Base-by-base conservation (phyloP, 92 coral and sea anemone species). In the Scolanthus callimorphus region DNA sequence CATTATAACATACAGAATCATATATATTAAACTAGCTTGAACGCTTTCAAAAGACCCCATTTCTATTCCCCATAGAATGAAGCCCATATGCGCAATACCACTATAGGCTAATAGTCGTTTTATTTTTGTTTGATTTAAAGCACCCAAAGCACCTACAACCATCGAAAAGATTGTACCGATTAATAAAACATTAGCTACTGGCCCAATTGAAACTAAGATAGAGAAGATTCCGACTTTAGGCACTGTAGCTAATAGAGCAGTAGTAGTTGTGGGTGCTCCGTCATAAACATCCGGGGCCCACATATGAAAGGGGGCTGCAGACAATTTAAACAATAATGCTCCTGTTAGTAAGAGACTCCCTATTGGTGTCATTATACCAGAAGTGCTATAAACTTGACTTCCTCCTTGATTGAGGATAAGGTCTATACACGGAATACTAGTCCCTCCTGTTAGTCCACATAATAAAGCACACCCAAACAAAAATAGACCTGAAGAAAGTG, bases 241-340 rank as follows among this genome's bases (percentile, higher is more conserved):
- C 50, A 75, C 95, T 41, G 55, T 86, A 25, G 88, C 82, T 55
- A 86, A 81, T 52, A 86, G 53, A 62, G 84, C 85, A 55, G 84
- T 69, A 46, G 83, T 78, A 31, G 80, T 75, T 48, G 95, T 86
- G 48, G 95, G 88, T 46, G 88, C 95, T 41, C 95, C 95, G 44
- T 86, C 89, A 65, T 86, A 86, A 37, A 86, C 95, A 68, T 86
- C 95, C 37, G 95, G 95, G 31, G 84, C 95, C 76, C 94, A 85
- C 94, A 85, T 85, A 80, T 85, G 94, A 67, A 85, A 85, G 44
- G 94, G 94, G 31, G 94, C 94, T 46, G 79, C 94, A 45, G 88
- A 80, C 31, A 85, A 53, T 67, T 85, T 85, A 71, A 85, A 85
- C 56, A 79, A 78, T 59, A 77, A 75, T 51, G 89, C 69, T 8